These are phyloP conservation scores for Anarsia innoxiella DNA, from an alignment of 2,888 invertebrate genomes.

Conservation along the genomic window DNA sequence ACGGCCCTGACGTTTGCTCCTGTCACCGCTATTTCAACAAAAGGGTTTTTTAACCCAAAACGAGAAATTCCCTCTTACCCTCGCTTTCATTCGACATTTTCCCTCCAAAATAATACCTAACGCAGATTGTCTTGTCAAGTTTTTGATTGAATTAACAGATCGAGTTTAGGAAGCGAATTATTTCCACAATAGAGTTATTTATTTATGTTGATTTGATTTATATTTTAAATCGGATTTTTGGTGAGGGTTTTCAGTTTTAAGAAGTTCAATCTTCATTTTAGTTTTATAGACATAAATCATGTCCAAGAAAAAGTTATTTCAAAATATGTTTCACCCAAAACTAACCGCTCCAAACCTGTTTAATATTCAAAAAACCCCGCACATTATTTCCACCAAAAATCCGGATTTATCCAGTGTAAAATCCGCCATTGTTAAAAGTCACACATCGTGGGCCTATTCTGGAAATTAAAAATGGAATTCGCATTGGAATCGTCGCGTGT, in stretches of 20 bases:
- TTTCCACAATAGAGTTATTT: slow-evolving; percentile 19
- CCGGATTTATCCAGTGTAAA: slow-evolving; percentile 26
- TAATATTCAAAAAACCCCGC: slow-evolving; percentile 3
- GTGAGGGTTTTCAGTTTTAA: too few species aligned
- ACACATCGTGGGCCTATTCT: slow-evolving; percentile 40
- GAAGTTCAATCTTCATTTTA: too few species aligned
- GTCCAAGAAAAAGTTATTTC: too few species aligned
- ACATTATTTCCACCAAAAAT: slow-evolving; percentile 25
- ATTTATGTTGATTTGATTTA: background rate
- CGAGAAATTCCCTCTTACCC: too few species aligned
- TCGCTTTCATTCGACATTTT: slow-evolving; percentile 39
- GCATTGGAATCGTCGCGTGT: slow-evolving; percentile 57
- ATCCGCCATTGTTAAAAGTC: slow-evolving; percentile 17
- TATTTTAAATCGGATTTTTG: too few species aligned
- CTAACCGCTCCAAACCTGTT: too few species aligned
- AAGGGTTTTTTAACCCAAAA: slow-evolving; percentile 54
- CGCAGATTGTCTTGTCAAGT: slow-evolving; percentile 33
- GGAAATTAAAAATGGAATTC: slow-evolving; percentile 66
- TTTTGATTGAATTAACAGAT: slow-evolving; percentile 54
- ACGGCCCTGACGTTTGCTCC: slow-evolving; percentile 61
- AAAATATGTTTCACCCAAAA: too few species aligned
- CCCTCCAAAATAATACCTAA: slow-evolving; percentile 26
- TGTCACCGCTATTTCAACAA: slow-evolving; percentile 65
- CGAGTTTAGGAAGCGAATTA: slow-evolving; percentile 30
- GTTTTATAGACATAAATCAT: too few species aligned